Evolutionary conservation across 2,113 vertebrate genomes (phyloP).

Genomic region (Charadrius vociferus): DNA sequence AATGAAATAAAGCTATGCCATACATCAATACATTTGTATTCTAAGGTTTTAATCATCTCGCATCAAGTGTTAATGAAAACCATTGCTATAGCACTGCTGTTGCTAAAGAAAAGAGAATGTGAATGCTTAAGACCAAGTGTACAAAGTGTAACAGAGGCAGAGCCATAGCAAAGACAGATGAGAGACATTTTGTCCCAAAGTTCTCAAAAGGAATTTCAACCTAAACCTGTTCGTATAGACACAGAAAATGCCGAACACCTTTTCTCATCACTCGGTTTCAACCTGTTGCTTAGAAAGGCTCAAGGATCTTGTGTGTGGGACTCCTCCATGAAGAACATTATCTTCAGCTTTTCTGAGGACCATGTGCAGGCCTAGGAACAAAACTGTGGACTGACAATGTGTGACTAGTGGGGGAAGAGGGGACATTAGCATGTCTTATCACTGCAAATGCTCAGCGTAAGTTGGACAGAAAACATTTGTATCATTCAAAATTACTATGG

Average conservation of each 20-base stretch:
- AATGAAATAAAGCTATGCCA: neutral
- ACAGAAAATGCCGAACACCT: neutral
- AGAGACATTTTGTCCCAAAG: neutral
- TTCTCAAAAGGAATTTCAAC: neutral
- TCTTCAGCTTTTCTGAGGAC: neutral
- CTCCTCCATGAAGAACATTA: neutral
- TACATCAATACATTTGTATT: slow-evolving; percentile 14
- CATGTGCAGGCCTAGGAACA: too few species aligned
- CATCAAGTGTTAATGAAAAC: neutral
- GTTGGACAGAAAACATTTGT: neutral
- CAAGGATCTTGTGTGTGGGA: neutral
- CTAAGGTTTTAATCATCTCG: slow-evolving; percentile 26
- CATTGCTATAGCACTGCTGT: neutral
- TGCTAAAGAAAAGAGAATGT: neutral
- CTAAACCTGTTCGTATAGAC: neutral
- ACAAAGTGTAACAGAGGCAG: neutral
- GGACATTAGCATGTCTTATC: neutral
- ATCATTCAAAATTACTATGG: neutral
- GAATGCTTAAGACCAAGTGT: neutral
- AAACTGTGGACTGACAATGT: neutral
- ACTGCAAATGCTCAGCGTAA: neutral
- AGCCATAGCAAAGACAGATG: neutral
- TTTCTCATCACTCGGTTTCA: neutral
- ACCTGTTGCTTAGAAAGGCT: neutral
- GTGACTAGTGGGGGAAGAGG: neutral